A percentile compares a stretch with the other conserved stretches of the same genome.
Evolutionary conservation across 2,888 invertebrate genomes (phyloP).

Genomic region (Hirudinaria manillensis): DNA sequence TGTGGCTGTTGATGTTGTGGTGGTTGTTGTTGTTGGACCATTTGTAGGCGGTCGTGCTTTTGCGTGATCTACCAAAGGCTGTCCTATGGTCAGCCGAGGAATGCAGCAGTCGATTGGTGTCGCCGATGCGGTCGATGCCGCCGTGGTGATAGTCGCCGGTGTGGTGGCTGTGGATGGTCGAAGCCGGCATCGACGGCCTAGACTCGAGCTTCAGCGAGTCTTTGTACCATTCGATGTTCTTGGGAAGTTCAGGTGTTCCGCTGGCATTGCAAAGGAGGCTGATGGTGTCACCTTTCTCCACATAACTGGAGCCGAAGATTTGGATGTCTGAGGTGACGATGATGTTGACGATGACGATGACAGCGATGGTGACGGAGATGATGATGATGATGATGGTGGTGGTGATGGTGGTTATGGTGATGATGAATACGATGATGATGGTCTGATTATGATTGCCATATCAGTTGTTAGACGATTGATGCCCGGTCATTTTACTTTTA

Average conservation of each 20-base stretch:
- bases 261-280: slow-evolving; percentile 48
- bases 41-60: not conserved
- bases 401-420: slow-evolving; percentile 11
- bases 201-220: slow-evolving; percentile 39
- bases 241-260: slow-evolving; percentile 46
- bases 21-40: not conserved
- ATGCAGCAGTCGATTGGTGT: not conserved
- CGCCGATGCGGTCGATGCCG: not conserved
- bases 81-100: not conserved
- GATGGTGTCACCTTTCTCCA: slow-evolving; percentile 45
- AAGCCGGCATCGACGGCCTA: not conserved
- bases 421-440: not conserved
- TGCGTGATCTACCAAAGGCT: not conserved
- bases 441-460: too few relatives aligned
- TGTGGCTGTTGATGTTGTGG: slow-evolving; percentile 1
- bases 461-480: too few relatives aligned
- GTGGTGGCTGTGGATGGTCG: slow-evolving; percentile 35
- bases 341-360: slow-evolving; percentile 8
- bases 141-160: slow-evolving; percentile 32
- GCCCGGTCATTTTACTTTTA: too few relatives aligned
- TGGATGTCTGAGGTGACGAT: slow-evolving; percentile 42
- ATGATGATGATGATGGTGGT: slow-evolving; percentile 1
- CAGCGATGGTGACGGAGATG: slow-evolving; percentile 1
- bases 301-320: slow-evolving; percentile 44
- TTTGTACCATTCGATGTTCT: slow-evolving; percentile 49